Conservation (phyloP, 1,140 invertebrate genomes). For the Doryteuthis pealeii region DNA sequence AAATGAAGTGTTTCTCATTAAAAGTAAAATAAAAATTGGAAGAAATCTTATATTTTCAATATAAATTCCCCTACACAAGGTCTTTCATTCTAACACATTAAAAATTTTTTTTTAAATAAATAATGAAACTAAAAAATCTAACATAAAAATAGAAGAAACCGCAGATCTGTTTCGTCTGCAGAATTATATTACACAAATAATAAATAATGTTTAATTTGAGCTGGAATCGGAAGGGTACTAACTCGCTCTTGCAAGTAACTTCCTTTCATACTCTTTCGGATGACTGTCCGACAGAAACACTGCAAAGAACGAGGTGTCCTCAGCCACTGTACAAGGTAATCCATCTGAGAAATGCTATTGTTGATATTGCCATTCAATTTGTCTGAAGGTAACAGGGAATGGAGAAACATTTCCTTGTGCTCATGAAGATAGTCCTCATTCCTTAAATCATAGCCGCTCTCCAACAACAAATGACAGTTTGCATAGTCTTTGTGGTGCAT, state of each 20-base stretch:
- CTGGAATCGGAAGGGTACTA: background rate
- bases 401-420: background rate
- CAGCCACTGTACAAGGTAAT: background rate
- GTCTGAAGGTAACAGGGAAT: background rate
- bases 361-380: background rate
- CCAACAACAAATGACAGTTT: constrained; percentile 30
- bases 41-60: no score
- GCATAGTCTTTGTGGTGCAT: constrained; percentile 29
- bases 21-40: no score
- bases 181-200: constrained; percentile 3
- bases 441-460: constrained; percentile 33
- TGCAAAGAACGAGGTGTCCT: background rate
- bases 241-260: background rate
- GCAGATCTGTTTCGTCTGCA: no score
- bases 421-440: constrained; percentile 20
- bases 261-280: background rate
- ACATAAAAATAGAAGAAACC: no score
- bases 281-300: background rate
- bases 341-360: background rate
- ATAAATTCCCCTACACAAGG: no score
- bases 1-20: no score
- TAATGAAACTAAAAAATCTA: no score
- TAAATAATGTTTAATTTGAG: background rate
- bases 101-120: no score
- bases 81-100: no score